These are phyloP conservation scores for Nebria ingens DNA, from an alignment of 1,140 invertebrate species.

Conservation along the genomic window DNA sequence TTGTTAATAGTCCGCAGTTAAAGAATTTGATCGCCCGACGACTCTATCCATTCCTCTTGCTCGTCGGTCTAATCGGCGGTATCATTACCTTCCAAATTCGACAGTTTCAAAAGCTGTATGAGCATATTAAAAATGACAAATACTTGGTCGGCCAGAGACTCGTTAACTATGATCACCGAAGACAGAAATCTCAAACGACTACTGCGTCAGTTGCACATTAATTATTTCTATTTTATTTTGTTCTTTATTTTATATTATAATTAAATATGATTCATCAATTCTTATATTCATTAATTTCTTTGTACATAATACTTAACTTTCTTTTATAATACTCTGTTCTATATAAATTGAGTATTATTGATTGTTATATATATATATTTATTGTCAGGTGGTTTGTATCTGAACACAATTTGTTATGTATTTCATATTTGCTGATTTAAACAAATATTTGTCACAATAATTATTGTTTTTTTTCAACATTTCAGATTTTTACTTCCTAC, in stretches of 20 bases:
- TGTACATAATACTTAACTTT: background rate
- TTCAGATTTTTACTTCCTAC: too few species aligned
- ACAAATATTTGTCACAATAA: slow-evolving; percentile 7
- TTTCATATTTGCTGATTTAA: slow-evolving; percentile 4
- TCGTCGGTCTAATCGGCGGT: slow-evolving; percentile 53
- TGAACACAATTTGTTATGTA: slow-evolving; percentile 14
- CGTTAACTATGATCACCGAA: slow-evolving; percentile 87
- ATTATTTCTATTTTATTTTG: slow-evolving; percentile 12
- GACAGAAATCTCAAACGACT: slow-evolving; percentile 26
- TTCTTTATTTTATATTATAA: too few species aligned
- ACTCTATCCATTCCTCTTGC: slow-evolving; percentile 82
- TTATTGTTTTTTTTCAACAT: background rate
- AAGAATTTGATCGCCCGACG: slow-evolving; percentile 72
- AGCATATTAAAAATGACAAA: slow-evolving; percentile 99
- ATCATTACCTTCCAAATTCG: slow-evolving; percentile 67
- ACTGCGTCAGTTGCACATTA: slow-evolving; percentile 17
- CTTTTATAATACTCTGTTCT: background rate
- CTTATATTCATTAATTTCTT: too few species aligned
- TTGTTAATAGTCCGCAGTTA: slow-evolving; percentile 59
- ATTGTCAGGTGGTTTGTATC: slow-evolving; percentile 4
- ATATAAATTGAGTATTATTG: background rate
- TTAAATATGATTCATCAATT: too few species aligned
- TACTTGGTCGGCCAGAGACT: slow-evolving; percentile 90
- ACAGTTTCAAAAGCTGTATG: slow-evolving; percentile 89
- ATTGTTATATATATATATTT: slow-evolving; percentile 10